These are phyloP conservation scores for Calidris pugnax DNA, from an alignment of 2,113 vertebrate species.

Conservation along the genomic window DNA sequence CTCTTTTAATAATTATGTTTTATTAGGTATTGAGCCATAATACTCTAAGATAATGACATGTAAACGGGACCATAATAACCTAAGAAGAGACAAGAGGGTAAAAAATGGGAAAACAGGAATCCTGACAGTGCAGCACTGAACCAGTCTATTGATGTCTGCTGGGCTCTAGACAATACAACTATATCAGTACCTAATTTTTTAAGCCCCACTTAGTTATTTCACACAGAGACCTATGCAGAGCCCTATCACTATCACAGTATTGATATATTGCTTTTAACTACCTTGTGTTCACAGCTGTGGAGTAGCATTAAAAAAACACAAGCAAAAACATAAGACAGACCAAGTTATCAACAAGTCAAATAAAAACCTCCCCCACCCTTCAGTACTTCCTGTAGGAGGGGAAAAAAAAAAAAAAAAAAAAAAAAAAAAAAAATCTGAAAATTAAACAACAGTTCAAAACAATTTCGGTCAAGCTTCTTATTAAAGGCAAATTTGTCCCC, in stretches of 20 bases:
- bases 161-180: not conserved
- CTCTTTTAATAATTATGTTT: not conserved
- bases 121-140: not conserved
- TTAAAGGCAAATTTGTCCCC: not conserved
- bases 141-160: not conserved
- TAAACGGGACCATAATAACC: not conserved
- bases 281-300: not conserved
- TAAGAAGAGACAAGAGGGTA: not conserved
- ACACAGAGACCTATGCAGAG: not conserved
- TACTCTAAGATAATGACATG: not conserved
- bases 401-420: too few species aligned
- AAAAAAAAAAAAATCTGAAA: too few species aligned
- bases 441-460: conserved; percentile 16
- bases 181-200: not conserved
- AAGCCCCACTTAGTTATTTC: not conserved
- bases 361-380: not conserved
- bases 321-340: not conserved
- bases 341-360: not conserved
- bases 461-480: conserved; percentile 19
- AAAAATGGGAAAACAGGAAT: not conserved
- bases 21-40: not conserved
- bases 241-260: not conserved
- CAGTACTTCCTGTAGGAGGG: not conserved
- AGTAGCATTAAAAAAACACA: not conserved
- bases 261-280: not conserved